Conservation (phyloP, 2,113 vertebrate genomes). For the Myodes glareolus region DNA sequence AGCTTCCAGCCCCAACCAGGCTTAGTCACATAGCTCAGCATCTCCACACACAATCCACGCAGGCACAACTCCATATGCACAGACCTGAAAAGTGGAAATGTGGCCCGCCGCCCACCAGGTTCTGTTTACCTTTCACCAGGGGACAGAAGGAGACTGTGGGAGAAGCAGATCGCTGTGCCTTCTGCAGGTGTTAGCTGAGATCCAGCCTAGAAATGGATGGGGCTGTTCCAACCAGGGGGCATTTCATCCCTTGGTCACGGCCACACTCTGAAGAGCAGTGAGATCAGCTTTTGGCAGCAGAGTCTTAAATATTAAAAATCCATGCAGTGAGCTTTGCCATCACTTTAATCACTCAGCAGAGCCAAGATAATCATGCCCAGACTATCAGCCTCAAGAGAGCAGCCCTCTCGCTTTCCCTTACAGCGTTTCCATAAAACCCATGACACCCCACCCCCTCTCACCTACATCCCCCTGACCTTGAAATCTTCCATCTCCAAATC, state of each 20-base stretch:
- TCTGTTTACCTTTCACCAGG: neutral
- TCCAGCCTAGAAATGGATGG: neutral
- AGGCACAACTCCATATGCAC: neutral
- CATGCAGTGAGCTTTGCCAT: neutral
- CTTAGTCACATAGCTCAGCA: neutral
- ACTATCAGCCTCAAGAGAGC: neutral
- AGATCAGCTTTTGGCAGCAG: slow-evolving; percentile 49
- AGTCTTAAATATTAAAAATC: slow-evolving; percentile 39
- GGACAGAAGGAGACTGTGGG: neutral
- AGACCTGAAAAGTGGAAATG: neutral
- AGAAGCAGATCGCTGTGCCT: neutral
- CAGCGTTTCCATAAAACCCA: no score
- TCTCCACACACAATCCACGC: neutral
- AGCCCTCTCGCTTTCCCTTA: neutral
- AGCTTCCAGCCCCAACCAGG: neutral
- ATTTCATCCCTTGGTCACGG: neutral
- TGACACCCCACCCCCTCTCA: no score
- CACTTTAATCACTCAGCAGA: slow-evolving; percentile 28
- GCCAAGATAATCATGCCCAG: neutral
- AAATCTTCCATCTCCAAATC: neutral
- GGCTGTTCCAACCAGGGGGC: neutral
- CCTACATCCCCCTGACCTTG: neutral
- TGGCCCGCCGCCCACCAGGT: neutral
- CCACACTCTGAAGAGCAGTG: neutral
- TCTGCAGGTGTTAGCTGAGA: neutral